Percentiles rank a stretch among this genome's conserved stretches.
Conservation (phyloP, 2,797 vertebrate genomes). For the Buceros bicornis region DNA sequence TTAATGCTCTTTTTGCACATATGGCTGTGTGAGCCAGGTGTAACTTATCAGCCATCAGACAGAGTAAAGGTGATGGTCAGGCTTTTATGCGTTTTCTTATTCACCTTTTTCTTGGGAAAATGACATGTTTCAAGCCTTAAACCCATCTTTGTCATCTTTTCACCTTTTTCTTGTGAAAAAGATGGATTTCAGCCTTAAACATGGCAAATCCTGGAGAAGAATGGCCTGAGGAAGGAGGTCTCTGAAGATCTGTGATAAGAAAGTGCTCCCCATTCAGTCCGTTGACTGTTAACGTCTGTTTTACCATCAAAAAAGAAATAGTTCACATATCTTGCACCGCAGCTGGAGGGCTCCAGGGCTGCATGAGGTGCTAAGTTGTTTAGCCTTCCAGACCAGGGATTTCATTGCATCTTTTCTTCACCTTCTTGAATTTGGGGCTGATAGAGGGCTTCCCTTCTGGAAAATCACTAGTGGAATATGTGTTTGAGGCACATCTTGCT, state of each 20-base stretch:
- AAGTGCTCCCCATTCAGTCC: neutral
- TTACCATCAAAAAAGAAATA: neutral
- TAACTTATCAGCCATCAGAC: neutral
- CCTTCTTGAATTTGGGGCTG: neutral
- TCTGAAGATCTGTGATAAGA: neutral
- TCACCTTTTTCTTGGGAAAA: neutral
- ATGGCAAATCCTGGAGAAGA: neutral
- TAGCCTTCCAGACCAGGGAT: neutral
- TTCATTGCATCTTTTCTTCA: neutral
- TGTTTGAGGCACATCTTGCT: neutral
- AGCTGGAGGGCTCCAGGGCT: neutral
- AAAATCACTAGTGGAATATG: neutral
- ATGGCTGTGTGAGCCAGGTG: neutral
- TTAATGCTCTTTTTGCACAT: neutral
- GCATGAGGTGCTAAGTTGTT: neutral
- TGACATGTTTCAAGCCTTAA: neutral
- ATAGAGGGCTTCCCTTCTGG: neutral
- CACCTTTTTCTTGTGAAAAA: neutral
- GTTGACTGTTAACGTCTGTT: accelerated
- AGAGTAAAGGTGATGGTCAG: neutral
- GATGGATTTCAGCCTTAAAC: neutral
- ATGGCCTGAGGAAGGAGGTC: neutral
- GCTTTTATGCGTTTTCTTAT: neutral
- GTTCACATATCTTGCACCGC: accelerated
- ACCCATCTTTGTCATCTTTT: neutral